Evolutionary conservation across 2,113 vertebrate genomes (phyloP), one percentile per base, ranked within the genome.

Genomic region (Dasyornis broadbenti): DNA sequence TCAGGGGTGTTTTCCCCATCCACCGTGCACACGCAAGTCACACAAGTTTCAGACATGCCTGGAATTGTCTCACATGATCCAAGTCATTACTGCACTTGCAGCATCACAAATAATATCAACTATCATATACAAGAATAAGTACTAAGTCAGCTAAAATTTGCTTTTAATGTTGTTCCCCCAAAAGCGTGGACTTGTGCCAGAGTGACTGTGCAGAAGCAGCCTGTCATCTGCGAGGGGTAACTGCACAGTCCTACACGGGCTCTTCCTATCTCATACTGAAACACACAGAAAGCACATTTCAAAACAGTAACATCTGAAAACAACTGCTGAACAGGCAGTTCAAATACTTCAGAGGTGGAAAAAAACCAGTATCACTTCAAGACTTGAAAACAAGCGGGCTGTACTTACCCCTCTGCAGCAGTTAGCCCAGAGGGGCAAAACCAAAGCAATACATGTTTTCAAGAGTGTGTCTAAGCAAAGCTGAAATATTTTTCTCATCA

Each of bases 221-320:
- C 57, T 28, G 19, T 42, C 30, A 47, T 7, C 10, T 30, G 7
- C 8, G 30, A 16, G 3, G 11, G 1, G 0, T 5, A 10, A 65
- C 5, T 1, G 15, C 5, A 0, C 3, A 50, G 44, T 11, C 28
- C 20, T 18, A 7, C 10, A 6, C 6, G 8, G 35, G 27, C 15
- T 44, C 4, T 54, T 24, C 27, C 15, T 9, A 2, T 6, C 3
- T 1, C 24, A 20, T 4, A 64, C 1, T 11, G 6, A 53, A 80
- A 40, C 7, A 12, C 2, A 15, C 7, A 27, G 15, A 68, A 64
- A 0, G 1, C 1, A 5, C 9, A 20, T 13, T 33, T 64, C 10
- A 23, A 42, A 61, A 50, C 40, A 18, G 5, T 26, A 69, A 15
- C 10, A 24, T 6, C 39, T 53, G 44, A 15, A 61, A 65, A 37